Evolutionary conservation across 1,140 invertebrate genomes (phyloP), one percentile per base, ranked within the genome.

Genomic region (Caenorhabditis tropicalis): DNA sequence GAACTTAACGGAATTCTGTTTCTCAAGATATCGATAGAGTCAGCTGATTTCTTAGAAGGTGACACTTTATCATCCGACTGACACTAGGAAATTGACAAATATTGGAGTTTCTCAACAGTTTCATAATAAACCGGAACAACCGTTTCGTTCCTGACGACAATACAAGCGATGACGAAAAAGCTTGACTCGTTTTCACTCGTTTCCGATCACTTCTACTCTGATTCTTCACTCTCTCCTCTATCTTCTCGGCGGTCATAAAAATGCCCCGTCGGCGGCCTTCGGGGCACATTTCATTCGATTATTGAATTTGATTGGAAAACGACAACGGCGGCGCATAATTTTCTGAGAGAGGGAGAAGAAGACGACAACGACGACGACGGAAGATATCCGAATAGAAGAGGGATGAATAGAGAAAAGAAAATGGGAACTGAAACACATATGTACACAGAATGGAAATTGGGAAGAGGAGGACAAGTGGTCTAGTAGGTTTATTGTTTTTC

Each of bases 281-380:
- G 65, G 65, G 65, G 65, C 65, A 74, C 33, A 74, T 74, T 74
- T 74, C 43, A 74, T 74, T 74, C 65, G 65, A 74, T 74, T 74
- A 74, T 74, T 74, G 65, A 74, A 74, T 74, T 74, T 43, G 36
- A 74, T 46, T 43, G 65, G n/a, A 39, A 43, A 74, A 74, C 65
- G 33, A 74, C 43, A 74, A 43, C 65, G 65, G 10, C 36, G 36
- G 10, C 36, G 36, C 65, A 31, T 33, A 74, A 56, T 56, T 56
- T 56, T 27, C 53, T 24, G 24, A 56, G 53, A 24, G 53, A 51
- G 6, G n/a, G 56, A 7, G 56, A 51, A 29, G 12, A 1, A 21
- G 56, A 31, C 56, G 24, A 29, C 56, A 27, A 58, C 21, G 16
- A 19, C 9, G 56, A 70, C 9, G 31, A 36, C 7, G n/a, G 36